Base-by-base conservation (phyloP, 1,140 invertebrate species). In the Hormaphis cornu region DNA sequence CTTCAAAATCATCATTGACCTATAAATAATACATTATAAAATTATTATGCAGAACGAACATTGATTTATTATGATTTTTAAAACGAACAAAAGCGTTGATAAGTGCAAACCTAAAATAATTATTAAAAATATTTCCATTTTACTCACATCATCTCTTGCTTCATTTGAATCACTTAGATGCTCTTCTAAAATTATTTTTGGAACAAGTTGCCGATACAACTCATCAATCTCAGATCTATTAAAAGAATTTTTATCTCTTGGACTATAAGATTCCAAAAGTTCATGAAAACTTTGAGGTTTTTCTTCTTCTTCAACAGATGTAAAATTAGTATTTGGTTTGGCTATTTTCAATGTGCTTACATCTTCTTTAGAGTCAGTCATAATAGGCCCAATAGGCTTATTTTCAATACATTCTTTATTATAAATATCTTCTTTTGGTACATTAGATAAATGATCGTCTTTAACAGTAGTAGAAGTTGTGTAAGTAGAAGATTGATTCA, bases 241-340 rank as follows among this genome's bases (percentile, higher is more conserved):
- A 16, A 14, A 20, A 0, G 2, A 16, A 66, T 14, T 50, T 35
- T 50, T 66, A 6, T 50, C 14, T 35, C 61, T 66, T 4, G 20
- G 50, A 28, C 50, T 66, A 50, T 66, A 66, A 1, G 61, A 66
- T 35, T 66, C 44, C 20, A 66, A 50, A 22, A 66, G 35, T 6
- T 66, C 61, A 16, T 66, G 48, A 24, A 66, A 66, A 48, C 61
- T 66, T 24, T 50, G 61, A 24, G 10, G 20, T 22, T 46, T 1
- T 35, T 50, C 30, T 18, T 26, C 24, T 61, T 61, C 37, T 35
- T 44, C 20, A 48, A 8, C 14, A 0, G n/a, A 8, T 33, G 10
- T 5, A 16, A 8, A 35, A 33, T 50, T 20, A 8, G 44, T 1
- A 14, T 33, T 14, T 2, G 48, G 26, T 30, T 33, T 30, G 35